These are phyloP conservation scores for Ursus arctos DNA, from an alignment of 2,113 vertebrate genomes.

Conservation along the genomic window DNA sequence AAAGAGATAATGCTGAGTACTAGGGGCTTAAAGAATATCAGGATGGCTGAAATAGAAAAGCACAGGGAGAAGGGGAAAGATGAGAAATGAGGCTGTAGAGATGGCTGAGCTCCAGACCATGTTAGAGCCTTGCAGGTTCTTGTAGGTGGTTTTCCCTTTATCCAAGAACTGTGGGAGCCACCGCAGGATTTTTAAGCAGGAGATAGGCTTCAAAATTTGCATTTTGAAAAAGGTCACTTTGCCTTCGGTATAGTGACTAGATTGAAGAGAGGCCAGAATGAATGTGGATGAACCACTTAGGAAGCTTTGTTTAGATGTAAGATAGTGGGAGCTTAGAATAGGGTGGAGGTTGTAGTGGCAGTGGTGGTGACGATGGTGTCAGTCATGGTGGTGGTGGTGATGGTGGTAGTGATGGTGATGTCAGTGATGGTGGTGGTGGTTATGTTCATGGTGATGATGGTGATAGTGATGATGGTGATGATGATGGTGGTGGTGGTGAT, in stretches of 20 bases:
- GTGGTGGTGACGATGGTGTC: neutral
- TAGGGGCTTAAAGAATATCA: neutral
- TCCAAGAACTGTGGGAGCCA: neutral
- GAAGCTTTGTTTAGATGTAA: neutral
- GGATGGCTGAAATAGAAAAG: neutral
- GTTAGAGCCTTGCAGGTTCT: neutral
- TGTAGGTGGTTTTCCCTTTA: neutral
- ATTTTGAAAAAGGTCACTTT: neutral
- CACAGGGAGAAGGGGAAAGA: neutral
- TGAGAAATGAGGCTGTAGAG: neutral
- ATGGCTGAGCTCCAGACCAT: neutral
- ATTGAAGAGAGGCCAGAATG: neutral
- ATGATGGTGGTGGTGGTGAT: neutral
- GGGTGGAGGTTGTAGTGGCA: neutral
- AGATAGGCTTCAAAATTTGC: slow-evolving; percentile 1
- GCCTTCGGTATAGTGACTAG: neutral
- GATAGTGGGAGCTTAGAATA: neutral
- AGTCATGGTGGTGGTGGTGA: rapidly evolving
- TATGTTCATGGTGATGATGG: too few relatives aligned
- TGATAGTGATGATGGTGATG: neutral
- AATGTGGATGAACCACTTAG: neutral
- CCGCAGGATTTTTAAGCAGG: neutral
- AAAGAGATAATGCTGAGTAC: neutral
- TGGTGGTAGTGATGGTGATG: rapidly evolving
- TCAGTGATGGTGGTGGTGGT: neutral